A percentile compares a stretch with the other conserved stretches of the same genome.
Conservation (phyloP, 2,888 invertebrate genomes). For the Tridacna crocea region DNA sequence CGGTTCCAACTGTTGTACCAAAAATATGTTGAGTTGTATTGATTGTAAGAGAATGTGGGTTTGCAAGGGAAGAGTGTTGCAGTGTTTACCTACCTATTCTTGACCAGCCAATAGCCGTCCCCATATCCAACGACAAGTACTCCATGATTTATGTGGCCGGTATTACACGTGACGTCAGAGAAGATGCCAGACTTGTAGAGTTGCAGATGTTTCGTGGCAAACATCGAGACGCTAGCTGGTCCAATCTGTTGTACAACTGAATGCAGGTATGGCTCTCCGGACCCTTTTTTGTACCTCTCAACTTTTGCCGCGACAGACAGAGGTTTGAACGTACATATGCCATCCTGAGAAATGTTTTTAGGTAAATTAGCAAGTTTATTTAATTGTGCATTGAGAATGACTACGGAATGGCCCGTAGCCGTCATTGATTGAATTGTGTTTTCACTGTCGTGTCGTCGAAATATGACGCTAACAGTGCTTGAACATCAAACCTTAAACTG, state of each 20-base stretch:
- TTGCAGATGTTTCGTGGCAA: conserved; percentile 17
- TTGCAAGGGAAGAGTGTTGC: no score
- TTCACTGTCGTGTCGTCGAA: no score
- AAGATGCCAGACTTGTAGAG: conserved; percentile 24
- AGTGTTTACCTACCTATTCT: conserved; percentile 35
- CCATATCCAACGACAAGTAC: conserved; percentile 31
- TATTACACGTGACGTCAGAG: conserved; percentile 11
- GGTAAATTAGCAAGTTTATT: neutral
- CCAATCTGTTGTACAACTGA: neutral
- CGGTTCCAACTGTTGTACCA: no score
- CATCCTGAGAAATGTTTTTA: neutral
- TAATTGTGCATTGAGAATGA: no score
- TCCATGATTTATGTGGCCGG: conserved; percentile 22
- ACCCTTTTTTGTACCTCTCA: neutral
- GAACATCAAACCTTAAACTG: no score
- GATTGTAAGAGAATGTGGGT: no score
- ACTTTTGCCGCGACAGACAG: neutral
- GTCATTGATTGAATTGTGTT: no score
- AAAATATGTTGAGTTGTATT: no score
- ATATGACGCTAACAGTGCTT: no score
- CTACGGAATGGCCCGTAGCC: no score
- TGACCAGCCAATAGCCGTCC: conserved; percentile 27
- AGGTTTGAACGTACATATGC: conserved; percentile 7
- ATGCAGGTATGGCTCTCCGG: conserved; percentile 11
- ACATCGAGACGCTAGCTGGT: conserved; percentile 21